A percentile compares a stretch with the other conserved stretches of the same genome.
These are phyloP conservation scores for Creontiades dilutus DNA, from an alignment of 2,888 invertebrate genomes.

Conservation along the genomic window DNA sequence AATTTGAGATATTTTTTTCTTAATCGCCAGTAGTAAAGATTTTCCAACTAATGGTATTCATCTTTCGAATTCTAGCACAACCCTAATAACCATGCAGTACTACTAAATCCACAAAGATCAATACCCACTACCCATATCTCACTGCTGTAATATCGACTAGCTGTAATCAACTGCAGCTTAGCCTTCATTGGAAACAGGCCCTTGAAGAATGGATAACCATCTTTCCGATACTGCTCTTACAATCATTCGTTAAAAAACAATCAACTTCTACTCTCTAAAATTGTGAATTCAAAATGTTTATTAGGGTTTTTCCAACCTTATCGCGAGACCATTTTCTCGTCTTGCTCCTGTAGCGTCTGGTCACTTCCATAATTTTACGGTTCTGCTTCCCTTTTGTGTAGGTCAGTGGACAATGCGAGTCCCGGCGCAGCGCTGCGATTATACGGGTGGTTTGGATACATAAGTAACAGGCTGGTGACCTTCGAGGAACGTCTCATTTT, in stretches of 20 bases:
- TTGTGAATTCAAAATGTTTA: not conserved
- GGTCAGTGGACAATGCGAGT: conserved; percentile 36
- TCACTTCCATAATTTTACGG: conserved; percentile 43
- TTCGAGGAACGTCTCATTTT: conserved; percentile 22
- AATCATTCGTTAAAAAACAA: not conserved
- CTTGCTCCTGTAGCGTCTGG: not conserved
- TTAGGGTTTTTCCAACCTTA: not conserved
- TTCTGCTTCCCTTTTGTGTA: conserved; percentile 11
- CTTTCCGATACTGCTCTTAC: not conserved
- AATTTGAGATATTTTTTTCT: too few species aligned
- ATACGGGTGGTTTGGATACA: conserved; percentile 40
- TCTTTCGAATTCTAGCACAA: too few species aligned
- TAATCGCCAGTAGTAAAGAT: too few species aligned
- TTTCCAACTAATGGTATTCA: too few species aligned
- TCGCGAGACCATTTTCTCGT: not conserved
- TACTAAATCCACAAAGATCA: too few species aligned
- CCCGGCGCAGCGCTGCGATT: not conserved
- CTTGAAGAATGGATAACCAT: too few species aligned
- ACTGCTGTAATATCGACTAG: too few species aligned
- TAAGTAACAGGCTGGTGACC: conserved; percentile 6
- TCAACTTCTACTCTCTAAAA: not conserved
- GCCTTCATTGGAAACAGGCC: too few species aligned
- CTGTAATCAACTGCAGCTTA: too few species aligned
- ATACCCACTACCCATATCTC: too few species aligned
- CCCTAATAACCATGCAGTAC: too few species aligned